These are phyloP conservation scores for Anolis apletophallus DNA, from an alignment of 2,797 vertebrate genomes.

Conservation along the genomic window DNA sequence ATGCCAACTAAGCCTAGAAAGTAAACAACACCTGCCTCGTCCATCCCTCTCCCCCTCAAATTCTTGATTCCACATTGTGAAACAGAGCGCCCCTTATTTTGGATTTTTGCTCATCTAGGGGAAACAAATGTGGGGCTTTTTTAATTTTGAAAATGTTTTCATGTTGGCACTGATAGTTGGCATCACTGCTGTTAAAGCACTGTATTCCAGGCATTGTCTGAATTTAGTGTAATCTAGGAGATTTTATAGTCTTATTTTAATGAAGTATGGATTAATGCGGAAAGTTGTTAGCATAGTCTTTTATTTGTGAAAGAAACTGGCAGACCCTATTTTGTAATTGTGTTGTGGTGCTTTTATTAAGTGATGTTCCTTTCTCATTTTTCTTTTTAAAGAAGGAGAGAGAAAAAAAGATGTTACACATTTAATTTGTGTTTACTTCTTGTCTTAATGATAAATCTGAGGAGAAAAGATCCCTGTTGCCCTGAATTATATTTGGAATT, in stretches of 20 bases:
- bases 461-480: slow-evolving; percentile 73
- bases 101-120: slow-evolving; percentile 74
- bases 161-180: slow-evolving; percentile 84
- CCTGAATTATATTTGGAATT: slow-evolving; percentile 86
- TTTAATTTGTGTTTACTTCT: slow-evolving; percentile 83
- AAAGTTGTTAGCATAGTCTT: slow-evolving; percentile 75
- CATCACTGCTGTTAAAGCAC: slow-evolving; percentile 85
- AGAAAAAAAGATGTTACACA: slow-evolving; percentile 76
- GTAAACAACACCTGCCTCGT: slow-evolving; percentile 50
- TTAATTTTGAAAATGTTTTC: slow-evolving; percentile 78
- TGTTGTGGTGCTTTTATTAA: slow-evolving; percentile 83
- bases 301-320: slow-evolving; percentile 73
- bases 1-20: slow-evolving; percentile 85
- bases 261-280: slow-evolving; percentile 75
- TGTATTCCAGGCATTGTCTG: slow-evolving; percentile 80
- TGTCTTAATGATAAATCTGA: slow-evolving; percentile 84
- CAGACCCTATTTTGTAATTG: slow-evolving; percentile 80
- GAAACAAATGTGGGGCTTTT: slow-evolving; percentile 64
- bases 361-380: slow-evolving; percentile 75
- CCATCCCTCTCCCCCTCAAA: slow-evolving; percentile 24
- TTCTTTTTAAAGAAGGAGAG: slow-evolving; percentile 55
- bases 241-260: slow-evolving; percentile 87
- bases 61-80: slow-evolving; percentile 69
- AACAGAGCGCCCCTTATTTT: slow-evolving; percentile 74
- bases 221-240: slow-evolving; percentile 82